phyloP scores from a whole-genome alignment of 2,797 vertebrate genomes.

The Antrozous pallidus region DNA sequence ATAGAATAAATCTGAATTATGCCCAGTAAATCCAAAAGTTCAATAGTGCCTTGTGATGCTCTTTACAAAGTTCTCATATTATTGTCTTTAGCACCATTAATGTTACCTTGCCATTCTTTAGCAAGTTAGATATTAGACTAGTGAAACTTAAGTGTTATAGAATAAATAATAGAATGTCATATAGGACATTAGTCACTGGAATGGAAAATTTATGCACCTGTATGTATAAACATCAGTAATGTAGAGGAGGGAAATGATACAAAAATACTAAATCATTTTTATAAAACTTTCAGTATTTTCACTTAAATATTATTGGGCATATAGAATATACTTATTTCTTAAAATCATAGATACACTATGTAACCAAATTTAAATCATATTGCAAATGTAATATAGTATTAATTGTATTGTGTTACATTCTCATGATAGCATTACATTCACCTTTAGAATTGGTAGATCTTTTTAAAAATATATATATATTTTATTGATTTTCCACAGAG shows the following conservation, averaged over 20 bases:
- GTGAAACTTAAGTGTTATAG: background rate
- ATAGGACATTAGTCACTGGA: background rate
- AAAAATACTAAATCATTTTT: background rate
- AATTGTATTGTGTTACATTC: background rate
- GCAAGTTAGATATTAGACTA: background rate
- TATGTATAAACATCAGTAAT: background rate
- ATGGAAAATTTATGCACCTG: background rate
- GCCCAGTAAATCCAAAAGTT: background rate
- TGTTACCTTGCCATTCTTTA: background rate
- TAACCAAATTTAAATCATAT: background rate
- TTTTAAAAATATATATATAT: background rate
- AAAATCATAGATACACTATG: background rate
- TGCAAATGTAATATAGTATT: background rate
- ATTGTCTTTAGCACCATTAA: background rate
- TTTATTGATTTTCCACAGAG: too few species aligned
- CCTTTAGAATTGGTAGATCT: background rate
- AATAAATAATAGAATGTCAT: background rate
- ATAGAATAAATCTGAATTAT: background rate
- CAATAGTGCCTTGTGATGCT: background rate
- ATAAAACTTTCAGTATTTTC: background rate
- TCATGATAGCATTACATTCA: background rate
- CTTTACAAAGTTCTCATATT: background rate
- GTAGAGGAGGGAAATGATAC: background rate
- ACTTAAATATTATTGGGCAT: background rate
- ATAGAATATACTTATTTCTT: background rate